Evolutionary conservation across 2,888 invertebrate species (phyloP).

Genomic region (Pristionchus exspectatus): DNA sequence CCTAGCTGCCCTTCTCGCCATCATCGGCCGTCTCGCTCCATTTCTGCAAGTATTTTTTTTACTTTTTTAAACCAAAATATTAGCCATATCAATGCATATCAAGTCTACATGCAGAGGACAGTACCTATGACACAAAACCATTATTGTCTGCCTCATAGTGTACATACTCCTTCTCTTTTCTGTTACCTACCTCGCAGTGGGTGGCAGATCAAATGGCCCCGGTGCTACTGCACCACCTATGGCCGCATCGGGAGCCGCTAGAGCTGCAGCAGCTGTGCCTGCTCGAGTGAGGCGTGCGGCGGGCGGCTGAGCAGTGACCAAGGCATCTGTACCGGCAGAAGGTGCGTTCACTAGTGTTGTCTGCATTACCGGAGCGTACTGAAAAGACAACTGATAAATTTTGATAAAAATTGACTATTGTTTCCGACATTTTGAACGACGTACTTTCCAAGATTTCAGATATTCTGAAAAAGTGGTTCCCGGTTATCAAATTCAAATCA

Average conservation of each 20-base stretch:
- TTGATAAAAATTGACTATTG: too few relatives aligned
- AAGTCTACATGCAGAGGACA: too few relatives aligned
- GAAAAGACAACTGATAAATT: not conserved
- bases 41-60: not conserved
- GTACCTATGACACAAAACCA: too few relatives aligned
- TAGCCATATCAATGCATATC: not conserved
- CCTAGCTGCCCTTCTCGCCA: conserved; percentile 30
- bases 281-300: too few relatives aligned
- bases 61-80: not conserved
- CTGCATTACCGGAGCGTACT: not conserved
- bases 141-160: too few relatives aligned
- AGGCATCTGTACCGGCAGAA: not conserved
- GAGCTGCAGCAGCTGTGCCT: too few relatives aligned
- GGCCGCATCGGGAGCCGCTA: not conserved
- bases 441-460: too few relatives aligned
- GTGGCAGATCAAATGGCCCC: not conserved
- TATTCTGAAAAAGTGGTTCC: too few relatives aligned
- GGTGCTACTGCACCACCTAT: not conserved
- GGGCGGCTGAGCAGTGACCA: too few relatives aligned
- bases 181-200: not conserved
- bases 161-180: too few relatives aligned
- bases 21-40: conserved; percentile 53
- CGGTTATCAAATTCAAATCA: too few relatives aligned
- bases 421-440: too few relatives aligned
- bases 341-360: not conserved